phyloP scores from a whole-genome alignment of 2,888 invertebrate genomes.

The Orthosia cruda region DNA sequence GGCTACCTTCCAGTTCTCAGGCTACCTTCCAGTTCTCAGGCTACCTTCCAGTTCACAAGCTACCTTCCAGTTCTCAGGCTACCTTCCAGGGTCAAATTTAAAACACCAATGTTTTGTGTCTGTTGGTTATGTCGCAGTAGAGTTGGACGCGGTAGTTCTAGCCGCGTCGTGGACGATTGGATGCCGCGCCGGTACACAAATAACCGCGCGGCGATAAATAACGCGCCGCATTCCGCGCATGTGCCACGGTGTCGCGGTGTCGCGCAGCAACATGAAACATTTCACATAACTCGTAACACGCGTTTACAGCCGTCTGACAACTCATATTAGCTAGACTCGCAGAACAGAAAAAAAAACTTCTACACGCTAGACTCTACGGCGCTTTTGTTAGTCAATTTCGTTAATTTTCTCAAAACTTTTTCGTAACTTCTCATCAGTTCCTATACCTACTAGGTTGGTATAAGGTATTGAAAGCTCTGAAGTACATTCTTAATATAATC shows the following conservation, averaged over 20 bases:
- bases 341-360: too few relatives aligned
- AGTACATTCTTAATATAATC: too few relatives aligned
- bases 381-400: neutral
- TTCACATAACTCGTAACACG: neutral
- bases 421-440: neutral
- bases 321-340: neutral
- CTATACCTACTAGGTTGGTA: neutral
- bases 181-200: constrained; percentile 8
- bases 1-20: neutral
- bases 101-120: neutral
- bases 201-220: constrained; percentile 29
- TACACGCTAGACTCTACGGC: neutral
- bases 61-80: neutral
- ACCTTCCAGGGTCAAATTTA: neutral
- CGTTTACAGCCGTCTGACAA: neutral
- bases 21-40: neutral
- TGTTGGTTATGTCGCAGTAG: neutral
- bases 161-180: neutral
- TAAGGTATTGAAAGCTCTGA: neutral
- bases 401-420: neutral
- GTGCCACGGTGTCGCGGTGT: neutral
- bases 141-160: neutral
- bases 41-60: too few relatives aligned
- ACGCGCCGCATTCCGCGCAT: constrained; percentile 18
- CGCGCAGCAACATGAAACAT: neutral